Evolutionary conservation across 2,888 invertebrate genomes (phyloP).

Genomic region (Magallana nippona): DNA sequence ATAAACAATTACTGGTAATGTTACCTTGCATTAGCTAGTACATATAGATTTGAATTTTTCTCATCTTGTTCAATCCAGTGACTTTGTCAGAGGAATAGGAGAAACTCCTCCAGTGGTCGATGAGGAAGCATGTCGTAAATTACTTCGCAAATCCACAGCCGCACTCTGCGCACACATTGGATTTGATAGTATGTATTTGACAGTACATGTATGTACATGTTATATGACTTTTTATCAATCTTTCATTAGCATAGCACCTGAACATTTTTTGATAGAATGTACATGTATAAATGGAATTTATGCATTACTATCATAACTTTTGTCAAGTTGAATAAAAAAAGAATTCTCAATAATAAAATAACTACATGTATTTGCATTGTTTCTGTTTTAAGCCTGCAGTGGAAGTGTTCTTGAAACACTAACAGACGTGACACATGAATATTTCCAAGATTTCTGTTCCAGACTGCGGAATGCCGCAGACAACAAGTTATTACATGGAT

Average conservation of each 20-base stretch:
- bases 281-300: no score
- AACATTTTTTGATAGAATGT: no score
- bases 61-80: slow-evolving; percentile 60
- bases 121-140: slow-evolving; percentile 66
- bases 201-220: neutral
- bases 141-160: slow-evolving; percentile 78
- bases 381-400: slow-evolving; percentile 62
- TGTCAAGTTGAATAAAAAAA: no score
- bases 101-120: slow-evolving; percentile 74
- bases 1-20: no score
- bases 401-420: slow-evolving; percentile 75
- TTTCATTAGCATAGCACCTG: no score
- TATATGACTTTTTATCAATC: no score
- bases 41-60: no score
- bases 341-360: no score
- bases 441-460: slow-evolving; percentile 72
- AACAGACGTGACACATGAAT: slow-evolving; percentile 75
- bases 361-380: no score
- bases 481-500: slow-evolving; percentile 80
- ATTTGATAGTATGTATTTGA: slow-evolving; percentile 76
- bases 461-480: slow-evolving; percentile 83
- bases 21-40: no score
- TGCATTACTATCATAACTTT: no score
- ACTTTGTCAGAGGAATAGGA: slow-evolving; percentile 75
- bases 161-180: slow-evolving; percentile 78